Base-by-base conservation (phyloP, 2,797 vertebrate genomes). In the Syngnathus acus region DNA sequence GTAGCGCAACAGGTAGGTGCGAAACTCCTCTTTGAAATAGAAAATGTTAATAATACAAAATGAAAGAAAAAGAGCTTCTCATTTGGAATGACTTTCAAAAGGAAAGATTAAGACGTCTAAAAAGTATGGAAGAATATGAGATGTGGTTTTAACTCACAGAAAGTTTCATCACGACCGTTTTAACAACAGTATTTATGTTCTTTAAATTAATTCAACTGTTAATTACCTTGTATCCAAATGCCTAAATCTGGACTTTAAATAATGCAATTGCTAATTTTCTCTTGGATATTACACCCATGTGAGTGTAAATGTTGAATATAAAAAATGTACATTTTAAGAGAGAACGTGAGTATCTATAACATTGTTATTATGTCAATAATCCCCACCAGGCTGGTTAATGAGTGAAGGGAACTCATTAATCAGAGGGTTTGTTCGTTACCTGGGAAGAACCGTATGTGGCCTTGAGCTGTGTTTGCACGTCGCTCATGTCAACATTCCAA, bases 1-100 rank as follows among this genome's bases (percentile, higher is more conserved):
- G 71, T 78, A 80, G 79, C 78, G 70, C 81, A 65, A 86, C 91
- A 92, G 92, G 92, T 93, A 89, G 66, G 84, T 62, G 1, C 0
- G 64, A 75, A 74, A 4, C 23, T 17, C 14, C 14, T 5, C 38
- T 42, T 66, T 26, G 23, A 32, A 63, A 1, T 1, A 47, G 9
- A 60, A 60, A 40, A 17, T 40, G 17, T 60, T 10, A n/a, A 32
- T 32, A 32, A 32, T 32, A 32, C 3, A 32, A 32, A 32, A 32
- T 32, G 4, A 32, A 32, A 3, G 32, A 32, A 32, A 32, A 32
- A 32, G 32, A 32, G 32, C 32, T 32, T 32, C 32, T 32, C 32
- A 32, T 32, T 32, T 32, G 32, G 32, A 32, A 32, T 32, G 32
- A 32, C 32, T 32, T 32, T 32, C 32, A 32, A 32, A 32, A 32